Evolutionary conservation across 2,113 vertebrate genomes (phyloP), one percentile per base, ranked within the genome.

Genomic region (Hypocryptadius cinnamomeus): DNA sequence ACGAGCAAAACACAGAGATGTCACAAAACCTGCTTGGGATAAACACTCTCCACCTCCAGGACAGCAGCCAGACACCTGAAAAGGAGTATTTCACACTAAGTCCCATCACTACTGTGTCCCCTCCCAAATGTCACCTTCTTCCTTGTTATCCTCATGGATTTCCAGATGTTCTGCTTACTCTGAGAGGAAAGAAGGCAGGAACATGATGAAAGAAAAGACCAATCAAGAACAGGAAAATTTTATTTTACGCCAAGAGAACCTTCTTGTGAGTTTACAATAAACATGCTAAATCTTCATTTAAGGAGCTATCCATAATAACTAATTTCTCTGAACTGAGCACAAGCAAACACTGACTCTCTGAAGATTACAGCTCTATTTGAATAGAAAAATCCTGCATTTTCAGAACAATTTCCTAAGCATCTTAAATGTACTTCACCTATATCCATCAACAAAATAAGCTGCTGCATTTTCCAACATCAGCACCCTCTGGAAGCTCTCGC

Each of bases 1-100:
- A 80, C 1, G 4, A 80, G 28, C 0, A 2, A 85, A 45, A 54
- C 0, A 1, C 20, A 53, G 42, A 72, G 73, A 18, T 50, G 73
- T 47, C 2, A 24, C 71, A 81, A 50, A 88, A 31, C 3, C 24
- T 54, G 61, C 66, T 17, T 10, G 35, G 65, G 56, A 59, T 39
- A 70, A 57, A 22, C 0, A 10, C 40, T 68, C 65, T 28, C 65
- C 79, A 64, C 44, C 79, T 59, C 23, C 72, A 76, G 63, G 59
- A 44, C 53, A 12, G 25, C 15, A 66, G 53, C 23, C 24, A 83
- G 71, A 48, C 40, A 25, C 4, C 28, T 19, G n/a, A 51, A 1
- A 77, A 37, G 3, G 8, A 60, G 15, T 8, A 44, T 23, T 65
- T 69, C 13, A 6, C 20, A n/a, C 59, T 10, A 50, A 63, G 6